A percentile compares a stretch with the other conserved stretches of the same genome.
Evolutionary conservation across 1,140 invertebrate species (phyloP).

Genomic region (Cheumatopsyche charites): DNA sequence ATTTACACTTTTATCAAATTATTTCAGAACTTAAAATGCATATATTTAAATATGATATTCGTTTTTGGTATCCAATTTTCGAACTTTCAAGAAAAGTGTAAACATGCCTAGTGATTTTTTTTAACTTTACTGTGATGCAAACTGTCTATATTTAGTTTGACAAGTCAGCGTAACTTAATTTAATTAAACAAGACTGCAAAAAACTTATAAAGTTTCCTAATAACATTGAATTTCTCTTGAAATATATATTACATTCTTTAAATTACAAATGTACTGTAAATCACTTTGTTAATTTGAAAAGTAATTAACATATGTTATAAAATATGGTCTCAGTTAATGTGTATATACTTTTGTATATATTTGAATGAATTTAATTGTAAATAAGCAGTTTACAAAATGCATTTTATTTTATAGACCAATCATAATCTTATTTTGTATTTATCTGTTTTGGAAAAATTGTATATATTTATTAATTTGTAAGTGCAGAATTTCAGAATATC

Average conservation of each 20-base stretch:
- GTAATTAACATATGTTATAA: conserved; percentile 5
- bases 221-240: conserved; percentile 7
- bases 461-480: conserved; percentile 3
- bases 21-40: no score
- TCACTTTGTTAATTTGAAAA: conserved; percentile 7
- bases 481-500: conserved; percentile 1
- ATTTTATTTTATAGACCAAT: no score
- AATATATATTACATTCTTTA: background rate
- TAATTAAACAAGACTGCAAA: conserved; percentile 19
- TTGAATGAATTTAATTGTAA: no score
- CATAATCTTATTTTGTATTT: no score
- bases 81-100: background rate
- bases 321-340: conserved; percentile 22
- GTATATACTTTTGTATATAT: background rate
- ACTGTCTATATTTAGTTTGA: conserved; percentile 19
- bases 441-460: background rate
- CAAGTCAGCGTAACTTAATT: conserved; percentile 15
- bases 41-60: no score
- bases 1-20: no score
- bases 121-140: conserved; percentile 10
- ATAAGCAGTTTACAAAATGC: no score
- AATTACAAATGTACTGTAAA: background rate
- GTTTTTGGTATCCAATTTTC: no score
- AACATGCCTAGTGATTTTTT: conserved; percentile 5
- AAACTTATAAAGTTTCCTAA: conserved; percentile 16